Conservation (phyloP, 1,140 invertebrate genomes). For the Nylanderia fulva region DNA sequence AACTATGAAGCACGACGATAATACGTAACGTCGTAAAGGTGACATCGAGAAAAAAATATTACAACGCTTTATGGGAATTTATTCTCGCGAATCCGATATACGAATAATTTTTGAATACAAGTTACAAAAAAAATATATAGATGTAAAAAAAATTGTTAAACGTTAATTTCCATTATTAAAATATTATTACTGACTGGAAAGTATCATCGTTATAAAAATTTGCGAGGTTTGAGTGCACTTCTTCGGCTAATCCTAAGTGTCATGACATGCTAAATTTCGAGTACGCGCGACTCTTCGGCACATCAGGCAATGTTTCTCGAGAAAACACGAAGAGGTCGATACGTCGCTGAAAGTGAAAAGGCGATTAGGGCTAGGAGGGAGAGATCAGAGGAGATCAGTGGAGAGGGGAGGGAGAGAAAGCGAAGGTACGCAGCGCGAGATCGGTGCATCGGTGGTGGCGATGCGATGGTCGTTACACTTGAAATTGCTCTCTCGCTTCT, state of each 20-base stretch:
- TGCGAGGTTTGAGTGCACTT: background rate
- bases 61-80: background rate
- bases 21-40: background rate
- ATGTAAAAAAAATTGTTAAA: background rate
- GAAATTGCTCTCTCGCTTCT: slow-evolving; percentile 71
- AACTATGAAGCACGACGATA: slow-evolving; percentile 23
- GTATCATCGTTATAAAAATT: background rate
- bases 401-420: slow-evolving; percentile 68
- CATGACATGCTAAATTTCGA: slow-evolving; percentile 24
- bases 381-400: slow-evolving; percentile 9
- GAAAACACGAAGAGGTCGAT: slow-evolving; percentile 60
- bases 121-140: background rate
- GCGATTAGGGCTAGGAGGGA: slow-evolving; percentile 64
- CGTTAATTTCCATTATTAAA: background rate
- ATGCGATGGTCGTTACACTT: slow-evolving; percentile 72
- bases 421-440: slow-evolving; percentile 63
- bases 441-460: slow-evolving; percentile 62
- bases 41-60: background rate
- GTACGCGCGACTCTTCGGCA: background rate
- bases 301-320: slow-evolving; percentile 24
- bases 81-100: background rate
- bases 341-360: slow-evolving; percentile 70
- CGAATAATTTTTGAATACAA: too few relatives aligned
- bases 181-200: background rate
- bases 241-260: background rate